Conservation (phyloP, 2,113 vertebrate species). For the Tupaia tana region DNA sequence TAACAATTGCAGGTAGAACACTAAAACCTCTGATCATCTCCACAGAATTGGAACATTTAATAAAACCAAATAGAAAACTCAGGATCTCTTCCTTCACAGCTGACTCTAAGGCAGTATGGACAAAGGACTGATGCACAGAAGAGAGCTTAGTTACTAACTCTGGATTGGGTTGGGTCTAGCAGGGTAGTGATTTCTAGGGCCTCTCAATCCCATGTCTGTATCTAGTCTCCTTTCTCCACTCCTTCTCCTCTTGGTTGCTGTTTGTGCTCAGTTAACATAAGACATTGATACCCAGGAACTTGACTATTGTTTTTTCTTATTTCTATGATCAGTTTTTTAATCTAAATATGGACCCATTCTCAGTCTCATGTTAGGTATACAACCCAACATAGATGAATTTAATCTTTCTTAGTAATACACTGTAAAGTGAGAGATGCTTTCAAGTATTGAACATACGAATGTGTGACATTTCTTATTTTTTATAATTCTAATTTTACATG, state of each 20-base stretch:
- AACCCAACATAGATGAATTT: not conserved
- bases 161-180: not conserved
- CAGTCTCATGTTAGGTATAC: not conserved
- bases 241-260: not conserved
- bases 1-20: constrained; percentile 37
- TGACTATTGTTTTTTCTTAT: not conserved
- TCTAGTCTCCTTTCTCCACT: not conserved
- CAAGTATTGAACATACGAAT: not conserved
- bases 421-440: constrained; percentile 47
- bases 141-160: not conserved
- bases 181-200: not conserved
- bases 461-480: not conserved
- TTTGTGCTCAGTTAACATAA: not conserved
- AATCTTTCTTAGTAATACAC: constrained; percentile 3
- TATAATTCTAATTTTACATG: not conserved
- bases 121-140: constrained; percentile 47
- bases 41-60: constrained; percentile 37
- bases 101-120: not conserved
- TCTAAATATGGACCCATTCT: not conserved
- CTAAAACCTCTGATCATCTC: constrained; percentile 23
- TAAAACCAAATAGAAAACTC: constrained; percentile 45
- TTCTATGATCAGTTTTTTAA: not conserved
- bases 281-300: not conserved
- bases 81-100: not conserved
- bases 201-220: not conserved